Conservation (phyloP, 2,113 vertebrate genomes). For the Lichenostomus cassidix region DNA sequence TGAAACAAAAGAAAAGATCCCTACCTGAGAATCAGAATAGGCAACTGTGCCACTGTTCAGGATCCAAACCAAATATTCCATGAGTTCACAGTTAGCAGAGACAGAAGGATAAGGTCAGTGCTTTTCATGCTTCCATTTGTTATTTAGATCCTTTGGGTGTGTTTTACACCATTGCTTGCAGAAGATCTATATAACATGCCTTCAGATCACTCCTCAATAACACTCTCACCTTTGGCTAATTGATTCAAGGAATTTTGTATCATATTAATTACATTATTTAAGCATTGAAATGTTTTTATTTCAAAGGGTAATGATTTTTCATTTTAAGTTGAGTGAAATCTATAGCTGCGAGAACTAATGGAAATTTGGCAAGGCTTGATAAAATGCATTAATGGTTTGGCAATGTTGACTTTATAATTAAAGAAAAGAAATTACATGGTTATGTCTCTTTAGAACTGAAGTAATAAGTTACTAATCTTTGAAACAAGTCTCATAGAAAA, state of each 20-base stretch:
- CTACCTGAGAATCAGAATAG: not conserved
- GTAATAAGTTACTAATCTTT: not conserved
- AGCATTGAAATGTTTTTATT: not conserved
- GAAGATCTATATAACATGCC: not conserved
- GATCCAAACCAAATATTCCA: not conserved
- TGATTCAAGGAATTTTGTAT: not conserved
- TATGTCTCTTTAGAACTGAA: not conserved
- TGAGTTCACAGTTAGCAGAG: not conserved
- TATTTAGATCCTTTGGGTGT: not conserved
- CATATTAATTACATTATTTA: slow-evolving; percentile 1
- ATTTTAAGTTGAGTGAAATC: not conserved
- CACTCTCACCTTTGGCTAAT: not conserved
- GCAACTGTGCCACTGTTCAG: not conserved
- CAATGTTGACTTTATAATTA: not conserved
- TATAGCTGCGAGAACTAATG: not conserved
- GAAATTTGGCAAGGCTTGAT: not conserved
- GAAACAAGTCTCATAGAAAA: not conserved
- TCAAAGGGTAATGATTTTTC: not conserved
- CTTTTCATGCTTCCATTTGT: not conserved
- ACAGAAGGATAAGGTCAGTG: not conserved
- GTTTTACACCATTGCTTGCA: not conserved
- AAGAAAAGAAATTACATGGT: not conserved
- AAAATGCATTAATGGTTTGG: not conserved
- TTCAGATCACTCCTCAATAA: not conserved
- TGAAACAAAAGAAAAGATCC: not conserved